A percentile compares a stretch with the other conserved stretches of the same genome.
These are phyloP conservation scores for Laothoe populi DNA, from an alignment of 2,888 invertebrate species.

Conservation along the genomic window DNA sequence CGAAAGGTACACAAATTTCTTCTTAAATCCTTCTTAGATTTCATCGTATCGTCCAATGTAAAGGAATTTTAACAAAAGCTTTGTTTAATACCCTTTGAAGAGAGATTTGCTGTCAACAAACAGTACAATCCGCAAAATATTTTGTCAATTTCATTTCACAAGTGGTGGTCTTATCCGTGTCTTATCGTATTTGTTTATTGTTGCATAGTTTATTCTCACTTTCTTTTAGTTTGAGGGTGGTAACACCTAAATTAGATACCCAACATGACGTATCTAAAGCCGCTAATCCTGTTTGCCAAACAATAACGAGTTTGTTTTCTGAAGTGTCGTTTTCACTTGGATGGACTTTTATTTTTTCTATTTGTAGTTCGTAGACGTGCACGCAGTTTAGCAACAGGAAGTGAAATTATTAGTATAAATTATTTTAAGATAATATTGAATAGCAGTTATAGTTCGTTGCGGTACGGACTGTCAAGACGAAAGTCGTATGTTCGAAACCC, in stretches of 20 bases:
- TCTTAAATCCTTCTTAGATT: not conserved
- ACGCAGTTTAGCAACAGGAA: conserved; percentile 3
- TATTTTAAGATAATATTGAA: not conserved
- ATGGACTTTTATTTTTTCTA: conserved; percentile 30
- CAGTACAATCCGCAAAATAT: conserved; percentile 67
- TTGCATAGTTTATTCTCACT: conserved; percentile 52
- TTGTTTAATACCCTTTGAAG: conserved; percentile 55
- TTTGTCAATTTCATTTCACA: conserved; percentile 76
- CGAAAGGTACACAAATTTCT: conserved; percentile 6
- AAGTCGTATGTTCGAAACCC: no score
- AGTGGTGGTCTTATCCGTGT: conserved; percentile 71
- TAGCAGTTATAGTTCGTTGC: no score
- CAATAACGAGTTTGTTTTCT: conserved; percentile 57
- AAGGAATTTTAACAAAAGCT: conserved; percentile 43
- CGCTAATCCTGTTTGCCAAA: conserved; percentile 55
- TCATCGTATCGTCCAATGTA: conserved; percentile 37
- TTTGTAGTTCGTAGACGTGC: not conserved
- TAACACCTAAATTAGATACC: conserved; percentile 66
- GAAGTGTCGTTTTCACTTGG: conserved; percentile 53
- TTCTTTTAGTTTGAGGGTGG: conserved; percentile 64
- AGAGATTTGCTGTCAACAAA: conserved; percentile 62
- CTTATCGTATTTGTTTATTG: conserved; percentile 43
- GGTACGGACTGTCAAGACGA: no score
- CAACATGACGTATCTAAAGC: conserved; percentile 67
- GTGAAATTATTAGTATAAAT: conserved; percentile 11